Conservation (phyloP, 2,888 invertebrate genomes). For the Dermolepida albohirtum region DNA sequence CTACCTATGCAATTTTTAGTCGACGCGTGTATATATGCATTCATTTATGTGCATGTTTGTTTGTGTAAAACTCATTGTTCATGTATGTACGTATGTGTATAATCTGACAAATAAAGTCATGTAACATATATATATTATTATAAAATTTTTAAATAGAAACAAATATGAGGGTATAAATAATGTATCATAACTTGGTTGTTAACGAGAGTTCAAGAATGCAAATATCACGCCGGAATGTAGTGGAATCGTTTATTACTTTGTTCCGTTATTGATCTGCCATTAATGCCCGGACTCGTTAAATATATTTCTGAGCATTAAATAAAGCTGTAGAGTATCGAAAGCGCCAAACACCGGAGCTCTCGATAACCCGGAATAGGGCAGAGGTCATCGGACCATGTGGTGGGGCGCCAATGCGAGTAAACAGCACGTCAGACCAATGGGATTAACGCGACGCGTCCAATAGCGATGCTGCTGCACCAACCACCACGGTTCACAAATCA, state of each 20-base stretch:
- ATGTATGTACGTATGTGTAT: too few relatives aligned
- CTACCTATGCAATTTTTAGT: too few relatives aligned
- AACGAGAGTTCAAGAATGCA: neutral
- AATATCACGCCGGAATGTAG: neutral
- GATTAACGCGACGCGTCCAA: conserved; percentile 60
- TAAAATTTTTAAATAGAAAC: too few relatives aligned
- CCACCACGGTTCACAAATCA: conserved; percentile 60
- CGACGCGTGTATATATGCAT: too few relatives aligned
- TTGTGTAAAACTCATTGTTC: too few relatives aligned
- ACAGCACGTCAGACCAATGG: conserved; percentile 58
- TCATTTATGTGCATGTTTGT: too few relatives aligned
- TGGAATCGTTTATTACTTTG: conserved; percentile 22
- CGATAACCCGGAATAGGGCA: conserved; percentile 47
- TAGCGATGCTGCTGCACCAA: conserved; percentile 56
- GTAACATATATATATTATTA: too few relatives aligned
- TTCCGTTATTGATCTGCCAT: conserved; percentile 29
- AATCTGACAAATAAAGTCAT: too few relatives aligned
- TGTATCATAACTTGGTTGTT: neutral
- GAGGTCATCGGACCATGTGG: conserved; percentile 50
- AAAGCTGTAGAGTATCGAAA: conserved; percentile 43
- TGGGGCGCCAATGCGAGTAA: conserved; percentile 58
- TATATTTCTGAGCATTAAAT: conserved; percentile 36
- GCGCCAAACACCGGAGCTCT: conserved; percentile 44
- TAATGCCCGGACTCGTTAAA: conserved; percentile 22
- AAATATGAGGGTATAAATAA: too few relatives aligned